A percentile compares a stretch with the other conserved stretches of the same genome.
Conservation (phyloP, 2,888 invertebrate genomes). For the Pollenia labialis region DNA sequence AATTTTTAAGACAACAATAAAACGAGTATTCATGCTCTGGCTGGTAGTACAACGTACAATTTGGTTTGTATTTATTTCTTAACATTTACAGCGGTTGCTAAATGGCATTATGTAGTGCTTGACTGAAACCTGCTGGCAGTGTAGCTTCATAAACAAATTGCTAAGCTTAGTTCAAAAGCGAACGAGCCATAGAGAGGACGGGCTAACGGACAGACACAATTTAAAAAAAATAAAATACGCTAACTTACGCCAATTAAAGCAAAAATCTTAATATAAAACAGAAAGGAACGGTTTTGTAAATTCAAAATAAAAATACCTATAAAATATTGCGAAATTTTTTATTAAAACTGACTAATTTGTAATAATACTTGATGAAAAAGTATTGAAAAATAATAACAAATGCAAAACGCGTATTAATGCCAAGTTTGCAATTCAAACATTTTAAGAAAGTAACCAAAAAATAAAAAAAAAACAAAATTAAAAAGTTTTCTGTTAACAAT, state of each 20-base stretch:
- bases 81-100: constrained; percentile 30
- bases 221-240: background rate
- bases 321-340: constrained; percentile 22
- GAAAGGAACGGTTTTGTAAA: constrained; percentile 42
- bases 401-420: constrained; percentile 43
- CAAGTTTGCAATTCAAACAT: constrained; percentile 51
- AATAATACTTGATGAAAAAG: constrained; percentile 23
- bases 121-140: constrained; percentile 60
- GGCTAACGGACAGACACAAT: constrained; percentile 59
- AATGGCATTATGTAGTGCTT: constrained; percentile 47
- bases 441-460: constrained; percentile 59
- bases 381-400: constrained; percentile 51
- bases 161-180: constrained; percentile 69
- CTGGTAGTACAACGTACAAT: constrained; percentile 6
- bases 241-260: constrained; percentile 8
- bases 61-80: constrained; percentile 11
- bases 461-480: constrained; percentile 7
- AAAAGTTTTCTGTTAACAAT: background rate
- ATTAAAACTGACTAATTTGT: constrained; percentile 20
- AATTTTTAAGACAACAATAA: constrained; percentile 29
- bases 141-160: constrained; percentile 26
- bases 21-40: constrained; percentile 49
- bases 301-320: constrained; percentile 15
- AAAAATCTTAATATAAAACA: background rate
- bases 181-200: constrained; percentile 72